Evolutionary conservation across 2,797 vertebrate species (phyloP), one percentile per base, ranked within the genome.

Genomic region (Presbytis comata): DNA sequence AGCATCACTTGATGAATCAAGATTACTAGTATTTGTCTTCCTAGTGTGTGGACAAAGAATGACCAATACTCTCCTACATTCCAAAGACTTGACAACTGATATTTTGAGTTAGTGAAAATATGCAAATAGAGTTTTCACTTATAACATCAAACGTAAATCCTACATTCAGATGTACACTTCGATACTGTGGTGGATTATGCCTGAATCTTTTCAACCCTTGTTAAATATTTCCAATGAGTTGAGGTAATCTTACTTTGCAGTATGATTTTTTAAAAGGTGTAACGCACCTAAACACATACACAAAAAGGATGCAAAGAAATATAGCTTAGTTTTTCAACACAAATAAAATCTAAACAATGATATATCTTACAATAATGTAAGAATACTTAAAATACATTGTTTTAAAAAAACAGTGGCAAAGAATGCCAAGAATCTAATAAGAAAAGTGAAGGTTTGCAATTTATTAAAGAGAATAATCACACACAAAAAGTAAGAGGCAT

Each of bases 341-440:
- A 93, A 85, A 57, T 93, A 95, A 95, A 93, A 96, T 57, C 70
- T 50, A 92, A 87, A 94, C 36, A 57, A 89, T 75, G 57, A 61
- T 24, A 26, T 64, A 95, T 41, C 55, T 88, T 85, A 87, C 4
- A 67, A 81, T 76, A 74, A 92, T 6, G 1, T 70, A 87, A 95
- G 3, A 84, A 93, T 81, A 61, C 26, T 55, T 57, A 95, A 93
- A 55, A 70, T 21, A 79, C 0, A 48, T 10, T 64, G 3, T 84
- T 75, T 61, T 30, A 78, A 96, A 88, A 91, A 96, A 91, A 80
- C 3, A 93, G n/a, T 39, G 50, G 7, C 36, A 82, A 87, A 95
- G 30, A 80, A 88, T 50, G 59, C 7, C 36, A 87, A 75, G 48
- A 57, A 81, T 57, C 10, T 53, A 72, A 85, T 41, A 82, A 90